Percentiles rank a stretch among this genome's conserved stretches.
Conservation (phyloP, 2,888 invertebrate species). For the Rotaria socialis region DNA sequence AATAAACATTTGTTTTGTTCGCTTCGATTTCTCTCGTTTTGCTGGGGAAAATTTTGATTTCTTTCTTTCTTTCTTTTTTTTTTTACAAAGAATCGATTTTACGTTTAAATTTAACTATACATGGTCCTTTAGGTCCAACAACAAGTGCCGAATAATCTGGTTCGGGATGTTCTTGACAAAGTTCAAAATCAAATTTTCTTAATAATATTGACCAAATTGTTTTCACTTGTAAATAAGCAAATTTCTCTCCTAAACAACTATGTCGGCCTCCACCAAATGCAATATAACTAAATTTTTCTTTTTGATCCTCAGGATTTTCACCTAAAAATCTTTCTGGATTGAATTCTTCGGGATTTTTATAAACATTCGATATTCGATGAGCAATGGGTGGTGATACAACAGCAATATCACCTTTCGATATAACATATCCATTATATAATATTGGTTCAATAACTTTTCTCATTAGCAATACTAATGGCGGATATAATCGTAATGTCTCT, state of each 20-base stretch:
- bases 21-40: background rate
- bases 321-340: constrained; percentile 50
- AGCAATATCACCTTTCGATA: background rate
- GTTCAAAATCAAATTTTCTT: constrained; percentile 51
- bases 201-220: constrained; percentile 52
- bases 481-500: constrained; percentile 53
- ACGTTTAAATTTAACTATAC: background rate
- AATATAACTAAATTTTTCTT: constrained; percentile 53
- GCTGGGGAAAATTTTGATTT: too few relatives aligned
- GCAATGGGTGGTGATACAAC: background rate
- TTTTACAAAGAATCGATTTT: background rate
- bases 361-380: background rate
- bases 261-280: constrained; percentile 55
- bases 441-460: constrained; percentile 50
- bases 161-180: constrained; percentile 51
- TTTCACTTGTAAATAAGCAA: constrained; percentile 54
- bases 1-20: background rate
- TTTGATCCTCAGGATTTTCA: constrained; percentile 49
- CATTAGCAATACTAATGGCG: constrained; percentile 56
- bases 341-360: background rate
- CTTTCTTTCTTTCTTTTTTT: background rate
- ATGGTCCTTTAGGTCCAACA: background rate
- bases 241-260: constrained; percentile 54
- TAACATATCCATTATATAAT: background rate
- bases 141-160: constrained; percentile 49